A percentile compares a stretch with the other conserved stretches of the same genome.
These are phyloP conservation scores for Phacellophora camtschatica DNA, from an alignment of 30 jellyfish, hydroid and myxozoan genomes.

Conservation along the genomic window DNA sequence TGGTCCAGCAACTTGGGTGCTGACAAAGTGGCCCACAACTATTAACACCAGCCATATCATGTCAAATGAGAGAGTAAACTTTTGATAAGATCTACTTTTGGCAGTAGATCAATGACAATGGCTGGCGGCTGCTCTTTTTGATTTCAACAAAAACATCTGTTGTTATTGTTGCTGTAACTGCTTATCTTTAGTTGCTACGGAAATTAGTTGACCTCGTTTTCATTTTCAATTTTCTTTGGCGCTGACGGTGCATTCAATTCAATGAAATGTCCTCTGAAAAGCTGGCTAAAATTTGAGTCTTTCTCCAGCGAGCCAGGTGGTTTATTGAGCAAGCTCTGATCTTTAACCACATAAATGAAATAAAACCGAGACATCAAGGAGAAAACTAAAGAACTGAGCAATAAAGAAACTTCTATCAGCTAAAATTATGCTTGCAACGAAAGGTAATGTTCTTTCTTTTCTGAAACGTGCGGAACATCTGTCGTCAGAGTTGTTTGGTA, in stretches of 20 bases:
- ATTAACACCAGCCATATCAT: neutral
- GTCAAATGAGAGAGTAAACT: too few species aligned
- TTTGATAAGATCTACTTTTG: too few species aligned
- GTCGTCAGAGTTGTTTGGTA: neutral
- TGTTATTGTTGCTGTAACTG: conserved; percentile 29
- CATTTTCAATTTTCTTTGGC: too few species aligned
- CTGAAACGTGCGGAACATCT: conserved; percentile 7
- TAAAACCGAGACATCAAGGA: neutral
- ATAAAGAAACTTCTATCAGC: neutral
- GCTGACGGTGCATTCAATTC: too few species aligned
- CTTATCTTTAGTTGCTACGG: neutral
- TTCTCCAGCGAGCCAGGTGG: conserved; percentile 5
- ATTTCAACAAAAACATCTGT: neutral
- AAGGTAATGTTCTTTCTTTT: neutral
- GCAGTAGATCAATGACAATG: too few species aligned
- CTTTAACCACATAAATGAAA: conserved; percentile 15
- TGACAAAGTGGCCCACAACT: conserved; percentile 58
- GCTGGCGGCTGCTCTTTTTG: neutral
- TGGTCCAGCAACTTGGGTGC: conserved; percentile 64
- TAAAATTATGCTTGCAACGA: conserved; percentile 10
- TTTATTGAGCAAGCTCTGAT: conserved; percentile 9
- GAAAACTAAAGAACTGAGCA: neutral
- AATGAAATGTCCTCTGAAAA: neutral
- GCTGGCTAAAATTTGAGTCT: neutral
- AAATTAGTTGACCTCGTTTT: neutral